Conservation (phyloP, 2,797 vertebrate species). For the Gila robusta region DNA sequence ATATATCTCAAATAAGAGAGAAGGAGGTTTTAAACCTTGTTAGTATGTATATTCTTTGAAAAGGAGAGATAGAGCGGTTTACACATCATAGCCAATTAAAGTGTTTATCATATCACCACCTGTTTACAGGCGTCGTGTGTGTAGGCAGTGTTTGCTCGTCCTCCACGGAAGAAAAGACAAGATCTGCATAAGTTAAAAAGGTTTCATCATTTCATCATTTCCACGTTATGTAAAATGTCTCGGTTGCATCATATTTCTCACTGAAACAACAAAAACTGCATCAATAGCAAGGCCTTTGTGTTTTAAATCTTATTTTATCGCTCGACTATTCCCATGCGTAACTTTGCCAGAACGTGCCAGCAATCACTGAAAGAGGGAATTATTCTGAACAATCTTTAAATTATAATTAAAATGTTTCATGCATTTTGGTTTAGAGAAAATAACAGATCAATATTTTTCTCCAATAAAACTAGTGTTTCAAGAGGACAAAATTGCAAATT, state of each 20-base stretch:
- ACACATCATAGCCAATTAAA: conserved; percentile 47
- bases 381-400: background rate
- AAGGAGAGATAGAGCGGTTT: conserved; percentile 29
- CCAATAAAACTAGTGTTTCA: background rate
- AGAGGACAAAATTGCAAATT: background rate
- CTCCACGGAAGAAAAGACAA: conserved; percentile 31
- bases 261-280: background rate
- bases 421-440: background rate
- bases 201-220: conserved; percentile 34
- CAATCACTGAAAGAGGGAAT: background rate
- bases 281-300: background rate
- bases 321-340: background rate
- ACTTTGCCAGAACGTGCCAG: background rate
- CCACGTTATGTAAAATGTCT: conserved; percentile 24
- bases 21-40: background rate
- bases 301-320: background rate
- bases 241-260: conserved; percentile 25
- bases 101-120: conserved; percentile 52
- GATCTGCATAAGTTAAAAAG: conserved; percentile 37
- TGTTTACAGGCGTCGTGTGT: conserved; percentile 42
- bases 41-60: conserved; percentile 3
- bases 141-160: conserved; percentile 51
- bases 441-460: background rate
- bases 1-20: background rate
- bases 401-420: background rate